phyloP scores from a whole-genome alignment of 2,113 vertebrate species.

The Formicarius rufipectus region DNA sequence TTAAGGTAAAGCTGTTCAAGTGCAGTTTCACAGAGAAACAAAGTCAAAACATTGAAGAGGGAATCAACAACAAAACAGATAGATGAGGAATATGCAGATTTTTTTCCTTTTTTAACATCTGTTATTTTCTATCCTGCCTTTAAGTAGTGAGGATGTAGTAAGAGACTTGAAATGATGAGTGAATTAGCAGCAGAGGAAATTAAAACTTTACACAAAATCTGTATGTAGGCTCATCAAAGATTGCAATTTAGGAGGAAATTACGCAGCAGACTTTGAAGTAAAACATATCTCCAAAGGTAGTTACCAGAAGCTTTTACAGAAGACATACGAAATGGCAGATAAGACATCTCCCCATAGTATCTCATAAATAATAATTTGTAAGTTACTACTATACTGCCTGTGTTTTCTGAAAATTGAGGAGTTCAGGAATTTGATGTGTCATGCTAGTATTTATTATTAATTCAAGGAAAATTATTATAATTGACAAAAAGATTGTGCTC shows the following conservation, averaged over 20 bases:
- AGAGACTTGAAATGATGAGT: background rate
- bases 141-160: background rate
- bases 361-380: background rate
- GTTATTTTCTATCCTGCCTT: background rate
- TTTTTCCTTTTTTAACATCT: background rate
- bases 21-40: background rate
- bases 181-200: slow-evolving; percentile 21
- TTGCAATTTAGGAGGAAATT: background rate
- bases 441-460: background rate
- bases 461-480: background rate
- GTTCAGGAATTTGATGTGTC: background rate
- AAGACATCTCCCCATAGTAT: background rate
- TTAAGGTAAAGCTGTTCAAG: slow-evolving; percentile 9
- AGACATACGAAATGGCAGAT: background rate
- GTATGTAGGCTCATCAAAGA: background rate
- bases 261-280: background rate
- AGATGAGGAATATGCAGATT: background rate
- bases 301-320: background rate
- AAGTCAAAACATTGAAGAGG: background rate
- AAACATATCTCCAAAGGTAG: background rate
- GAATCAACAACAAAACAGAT: background rate
- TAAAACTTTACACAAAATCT: background rate
- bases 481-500: background rate
- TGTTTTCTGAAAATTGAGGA: background rate
- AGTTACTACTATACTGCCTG: background rate